Base-by-base conservation (phyloP, 2,113 vertebrate genomes). In the Parus major region DNA sequence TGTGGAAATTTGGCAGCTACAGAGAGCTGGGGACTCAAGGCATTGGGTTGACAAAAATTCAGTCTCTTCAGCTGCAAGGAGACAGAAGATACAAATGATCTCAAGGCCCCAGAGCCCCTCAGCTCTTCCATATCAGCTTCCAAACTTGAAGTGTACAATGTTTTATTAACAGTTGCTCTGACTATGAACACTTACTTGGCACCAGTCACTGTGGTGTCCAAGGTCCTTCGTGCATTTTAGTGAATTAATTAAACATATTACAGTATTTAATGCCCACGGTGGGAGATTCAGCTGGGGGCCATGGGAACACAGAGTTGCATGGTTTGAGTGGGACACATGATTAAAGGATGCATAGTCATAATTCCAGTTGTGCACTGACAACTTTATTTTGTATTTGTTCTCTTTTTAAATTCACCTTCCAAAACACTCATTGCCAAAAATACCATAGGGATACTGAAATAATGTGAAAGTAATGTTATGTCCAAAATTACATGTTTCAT, bases 241-340 rank as follows among this genome's bases (percentile, higher is more conserved):
- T 73, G 35, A 93, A 69, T 86, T 82, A 93, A 95, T 93, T 92
- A 81, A 96, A 78, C 10, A 16, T 81, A 49, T 63, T 90, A 49
- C 31, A 59, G 55, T 0, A 0, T 88, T 90, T 95, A 93, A 90
- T 91, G 82, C 72, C 85, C 85, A 70, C 7, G 1, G 35, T 82
- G 93, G 84, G 93, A 95, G 91, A 84, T 91, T 79, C 82, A 73
- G 42, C 47, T n/a, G 10, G 24, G 12, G 76, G 79, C 85, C 71
- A 31, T 21, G 59, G 66, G 71, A 59, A 41, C 71, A 72, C 25
- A 20, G 81, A 76, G 21, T 56, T 85, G 55, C 21, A 8, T 1
- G 9, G 23, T 91, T 87, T 93, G 46, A 89, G 50, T 50, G 39
- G 69, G 85, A 91, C 27, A 22, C 57, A 12, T 56, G 81, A 81